Base-by-base conservation (phyloP, 2,113 vertebrate species). In the Cervus canadensis region DNA sequence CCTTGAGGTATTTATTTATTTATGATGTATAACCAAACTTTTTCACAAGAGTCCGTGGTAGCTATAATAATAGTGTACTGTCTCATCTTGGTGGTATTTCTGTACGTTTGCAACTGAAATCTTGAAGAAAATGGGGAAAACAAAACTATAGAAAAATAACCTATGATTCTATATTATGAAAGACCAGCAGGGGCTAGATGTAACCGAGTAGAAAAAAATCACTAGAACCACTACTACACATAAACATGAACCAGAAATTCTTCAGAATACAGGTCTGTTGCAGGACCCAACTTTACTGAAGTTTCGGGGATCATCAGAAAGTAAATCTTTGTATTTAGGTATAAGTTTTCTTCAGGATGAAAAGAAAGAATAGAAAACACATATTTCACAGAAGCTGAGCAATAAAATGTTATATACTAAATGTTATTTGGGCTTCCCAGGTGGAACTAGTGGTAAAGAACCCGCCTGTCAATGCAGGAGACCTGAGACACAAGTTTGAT, bases 1-100 rank as follows among this genome's bases (percentile, higher is more conserved):
- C 16, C 21, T 76, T 92, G 40, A 95, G 96, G 93, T 62, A 91
- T 94, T 79, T 94, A 90, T 91, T 95, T 95, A 89, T 96, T 95
- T 94, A 50, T 43, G 9, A 40, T 28, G 28, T 54, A 62, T 52
- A 92, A 43, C 43, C 0, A 1, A 56, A 74, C 89, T 8, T 14
- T 81, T 88, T 86, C 82, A 40, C 87, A 86, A 54, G 45, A 78
- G 62, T 52, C 74, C 81, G 59, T 19, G 30, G 59, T 67, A 26
- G 16, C 59, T 71, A 33, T 56, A 74, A 71, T 43, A 52, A 83
- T 25, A 91, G 67, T 45, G 25, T 45, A 9, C 59, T 78, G 10
- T 81, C 79, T 95, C 85, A 33, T 94, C 67, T 85, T 19, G 19
- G 57, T 25, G n/a, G 16, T 48, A 56, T 84, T 67, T 87, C 93